phyloP scores from a whole-genome alignment of 2,113 vertebrate genomes.

The Labeo rohita region DNA sequence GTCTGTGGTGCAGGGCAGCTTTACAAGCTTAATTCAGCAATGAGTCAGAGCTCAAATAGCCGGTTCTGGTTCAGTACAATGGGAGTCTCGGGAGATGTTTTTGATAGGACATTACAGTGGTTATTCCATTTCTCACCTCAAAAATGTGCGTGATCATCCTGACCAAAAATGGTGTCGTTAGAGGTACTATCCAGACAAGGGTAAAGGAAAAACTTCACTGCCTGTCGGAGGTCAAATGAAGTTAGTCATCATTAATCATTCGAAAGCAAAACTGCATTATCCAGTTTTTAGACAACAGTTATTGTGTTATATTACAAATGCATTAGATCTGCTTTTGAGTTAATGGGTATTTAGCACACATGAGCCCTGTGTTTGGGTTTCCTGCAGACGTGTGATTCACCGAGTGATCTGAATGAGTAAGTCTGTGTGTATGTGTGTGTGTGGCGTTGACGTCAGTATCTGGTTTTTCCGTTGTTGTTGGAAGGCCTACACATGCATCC shows the following conservation, averaged over 20 bases:
- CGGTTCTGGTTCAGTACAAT: background rate
- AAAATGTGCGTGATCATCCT: background rate
- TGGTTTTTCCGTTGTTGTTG: conserved; percentile 44
- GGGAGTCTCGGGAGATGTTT: background rate
- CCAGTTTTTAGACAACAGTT: background rate
- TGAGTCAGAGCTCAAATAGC: conserved; percentile 15
- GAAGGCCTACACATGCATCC: conserved; percentile 21
- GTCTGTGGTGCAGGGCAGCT: background rate
- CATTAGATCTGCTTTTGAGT: background rate
- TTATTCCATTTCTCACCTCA: background rate
- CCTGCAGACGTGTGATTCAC: background rate
- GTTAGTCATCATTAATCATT: background rate
- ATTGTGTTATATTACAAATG: background rate
- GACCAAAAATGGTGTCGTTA: background rate
- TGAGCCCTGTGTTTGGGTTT: background rate
- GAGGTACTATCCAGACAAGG: background rate
- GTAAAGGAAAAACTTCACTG: background rate
- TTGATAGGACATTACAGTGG: background rate
- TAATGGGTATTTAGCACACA: background rate
- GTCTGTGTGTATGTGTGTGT: conserved; percentile 27
- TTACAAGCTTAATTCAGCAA: conserved; percentile 10
- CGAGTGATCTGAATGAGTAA: background rate
- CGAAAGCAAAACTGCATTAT: background rate
- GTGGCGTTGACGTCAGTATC: conserved; percentile 45
- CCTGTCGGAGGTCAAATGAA: background rate